Evolutionary conservation across 2,113 vertebrate genomes (phyloP).

Genomic region (Podocnemis expansa): DNA sequence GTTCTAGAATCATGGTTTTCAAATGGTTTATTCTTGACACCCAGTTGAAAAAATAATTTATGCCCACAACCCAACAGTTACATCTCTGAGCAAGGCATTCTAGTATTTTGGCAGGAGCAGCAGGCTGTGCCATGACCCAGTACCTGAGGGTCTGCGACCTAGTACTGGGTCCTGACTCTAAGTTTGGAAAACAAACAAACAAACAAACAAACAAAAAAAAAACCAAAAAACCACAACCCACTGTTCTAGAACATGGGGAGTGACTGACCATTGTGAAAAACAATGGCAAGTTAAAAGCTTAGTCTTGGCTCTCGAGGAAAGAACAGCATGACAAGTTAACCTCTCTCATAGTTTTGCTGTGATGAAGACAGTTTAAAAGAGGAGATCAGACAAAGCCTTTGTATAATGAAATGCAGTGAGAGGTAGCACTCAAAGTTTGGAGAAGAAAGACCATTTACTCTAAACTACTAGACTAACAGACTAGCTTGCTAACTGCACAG

Average conservation of each 20-base stretch:
- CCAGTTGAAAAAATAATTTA: no score
- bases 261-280: neutral
- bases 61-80: no score
- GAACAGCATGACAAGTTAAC: neutral
- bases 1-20: no score
- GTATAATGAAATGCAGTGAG: neutral
- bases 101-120: no score
- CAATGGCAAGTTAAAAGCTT: neutral
- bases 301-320: neutral
- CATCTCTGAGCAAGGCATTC: no score
- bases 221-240: no score
- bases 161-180: no score
- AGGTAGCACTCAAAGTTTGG: neutral
- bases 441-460: neutral
- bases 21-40: no score
- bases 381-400: neutral
- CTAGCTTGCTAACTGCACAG: neutral
- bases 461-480: neutral
- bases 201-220: no score
- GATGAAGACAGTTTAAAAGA: neutral
- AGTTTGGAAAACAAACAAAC: no score
- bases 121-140: no score
- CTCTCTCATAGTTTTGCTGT: neutral
- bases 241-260: accelerated
- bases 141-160: no score